Evolutionary conservation across 2,113 vertebrate genomes (phyloP), one percentile per base, ranked within the genome.

Genomic region (Melanerpes formicivorus): DNA sequence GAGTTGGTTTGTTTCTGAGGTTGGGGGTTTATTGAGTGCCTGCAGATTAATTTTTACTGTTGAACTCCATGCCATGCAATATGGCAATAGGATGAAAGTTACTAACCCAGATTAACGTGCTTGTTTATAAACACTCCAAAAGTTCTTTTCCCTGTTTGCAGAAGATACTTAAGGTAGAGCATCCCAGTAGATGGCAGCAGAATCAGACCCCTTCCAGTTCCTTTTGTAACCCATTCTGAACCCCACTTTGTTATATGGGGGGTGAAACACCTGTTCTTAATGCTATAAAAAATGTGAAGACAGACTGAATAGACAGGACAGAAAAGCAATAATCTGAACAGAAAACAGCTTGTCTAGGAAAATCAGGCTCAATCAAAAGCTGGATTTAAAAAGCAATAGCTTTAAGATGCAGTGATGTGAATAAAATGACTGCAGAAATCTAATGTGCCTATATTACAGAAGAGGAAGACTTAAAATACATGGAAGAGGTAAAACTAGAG

Each of bases 151-250:
- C 18, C 25, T 62, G 2, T 66, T 70, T 42, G 40, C 10, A 32
- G 21, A 64, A 32, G 18, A 6, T 10, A 46, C 6, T 30, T 34
- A 48, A 84, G 89, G 32, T 25, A 64, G 42, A 18, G 6, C 32
- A 58, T 54, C 71, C 94, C 87, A 92, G 84, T 17, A 95, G 89
- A 64, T 76, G 92, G 92, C 91, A 92, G 79, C 78, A 95, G 48
- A 56, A 80, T 77, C 52, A 54, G 37, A 30, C 10, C 42, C 5
- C 22, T 54, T 72, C 75, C 26, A 6, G 44, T 63, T 40, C 32
- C 23, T 84, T 80, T 3, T 48, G 69, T 63, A 88, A 54, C 65
- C 32, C 34, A 9, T 50, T 74, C 42, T 34, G 55, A 40, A 42
- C 26, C 26, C 5, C 63, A 18, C 11, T 18, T 55, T 30, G 40